These are phyloP conservation scores for Leucozona laternaria DNA, from an alignment of 2,888 invertebrate species.

Conservation along the genomic window DNA sequence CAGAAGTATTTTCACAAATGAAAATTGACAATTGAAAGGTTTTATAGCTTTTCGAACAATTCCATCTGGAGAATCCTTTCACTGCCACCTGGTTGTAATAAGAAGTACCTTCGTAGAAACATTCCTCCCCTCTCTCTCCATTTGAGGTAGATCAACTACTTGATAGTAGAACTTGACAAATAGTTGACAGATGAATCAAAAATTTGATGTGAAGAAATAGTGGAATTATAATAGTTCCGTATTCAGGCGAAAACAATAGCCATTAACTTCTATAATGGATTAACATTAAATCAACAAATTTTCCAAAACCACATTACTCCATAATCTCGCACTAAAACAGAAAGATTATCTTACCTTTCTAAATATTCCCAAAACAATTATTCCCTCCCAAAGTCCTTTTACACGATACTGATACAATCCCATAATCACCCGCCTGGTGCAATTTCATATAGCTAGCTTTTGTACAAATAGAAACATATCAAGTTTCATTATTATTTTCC, in stretches of 20 bases:
- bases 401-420: conserved; percentile 3
- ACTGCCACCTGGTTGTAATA: no score
- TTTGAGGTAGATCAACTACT: no score
- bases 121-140: no score
- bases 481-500: conserved; percentile 52
- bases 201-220: no score
- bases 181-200: no score
- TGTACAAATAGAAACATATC: conserved; percentile 37
- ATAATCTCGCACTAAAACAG: not conserved
- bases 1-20: no score
- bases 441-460: conserved; percentile 13
- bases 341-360: conserved; percentile 24
- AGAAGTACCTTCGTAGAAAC: no score
- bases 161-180: no score
- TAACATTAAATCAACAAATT: not conserved
- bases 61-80: no score
- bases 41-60: no score
- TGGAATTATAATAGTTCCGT: no score
- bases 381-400: conserved; percentile 3
- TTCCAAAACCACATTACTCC: not conserved
- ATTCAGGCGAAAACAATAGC: not conserved
- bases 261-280: not conserved
- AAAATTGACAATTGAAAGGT: no score
- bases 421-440: not conserved
- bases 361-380: not conserved